Conservation (phyloP, 2,797 vertebrate genomes). For the Manis javanica region DNA sequence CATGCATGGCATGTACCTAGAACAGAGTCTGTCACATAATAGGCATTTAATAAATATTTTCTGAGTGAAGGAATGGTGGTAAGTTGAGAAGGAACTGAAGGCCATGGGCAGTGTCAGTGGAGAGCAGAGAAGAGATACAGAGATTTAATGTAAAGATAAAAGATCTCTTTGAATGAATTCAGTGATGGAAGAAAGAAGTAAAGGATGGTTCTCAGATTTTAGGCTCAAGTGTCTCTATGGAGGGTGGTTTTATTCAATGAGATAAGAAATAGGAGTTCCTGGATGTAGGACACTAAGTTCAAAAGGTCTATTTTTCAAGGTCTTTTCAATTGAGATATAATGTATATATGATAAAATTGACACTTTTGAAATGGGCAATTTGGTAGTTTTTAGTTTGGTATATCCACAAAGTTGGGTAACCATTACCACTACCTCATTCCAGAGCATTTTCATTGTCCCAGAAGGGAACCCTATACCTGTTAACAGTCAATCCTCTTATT, state of each 20-base stretch:
- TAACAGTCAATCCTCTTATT: not conserved
- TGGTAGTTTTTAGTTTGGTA: not conserved
- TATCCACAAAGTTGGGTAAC: not conserved
- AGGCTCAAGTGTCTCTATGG: not conserved
- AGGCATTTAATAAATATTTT: not conserved
- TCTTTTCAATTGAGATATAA: not conserved
- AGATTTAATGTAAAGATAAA: not conserved
- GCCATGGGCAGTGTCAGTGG: not conserved
- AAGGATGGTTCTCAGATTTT: not conserved
- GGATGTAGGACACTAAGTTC: not conserved
- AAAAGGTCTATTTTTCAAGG: not conserved
- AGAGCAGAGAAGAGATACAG: not conserved
- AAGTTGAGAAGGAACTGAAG: not conserved
- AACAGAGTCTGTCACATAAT: not conserved
- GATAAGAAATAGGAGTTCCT: slow-evolving; percentile 7
- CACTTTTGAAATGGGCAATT: not conserved
- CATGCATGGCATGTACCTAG: not conserved
- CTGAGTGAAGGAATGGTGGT: not conserved
- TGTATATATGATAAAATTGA: not conserved
- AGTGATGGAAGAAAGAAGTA: not conserved
- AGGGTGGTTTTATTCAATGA: not conserved
- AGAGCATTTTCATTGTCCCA: not conserved
- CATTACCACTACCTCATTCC: not conserved
- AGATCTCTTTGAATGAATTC: not conserved
- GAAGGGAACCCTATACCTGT: not conserved